These are phyloP conservation scores for Meloidogyne floridensis DNA, from an alignment of 1,140 invertebrate species.

Conservation along the genomic window DNA sequence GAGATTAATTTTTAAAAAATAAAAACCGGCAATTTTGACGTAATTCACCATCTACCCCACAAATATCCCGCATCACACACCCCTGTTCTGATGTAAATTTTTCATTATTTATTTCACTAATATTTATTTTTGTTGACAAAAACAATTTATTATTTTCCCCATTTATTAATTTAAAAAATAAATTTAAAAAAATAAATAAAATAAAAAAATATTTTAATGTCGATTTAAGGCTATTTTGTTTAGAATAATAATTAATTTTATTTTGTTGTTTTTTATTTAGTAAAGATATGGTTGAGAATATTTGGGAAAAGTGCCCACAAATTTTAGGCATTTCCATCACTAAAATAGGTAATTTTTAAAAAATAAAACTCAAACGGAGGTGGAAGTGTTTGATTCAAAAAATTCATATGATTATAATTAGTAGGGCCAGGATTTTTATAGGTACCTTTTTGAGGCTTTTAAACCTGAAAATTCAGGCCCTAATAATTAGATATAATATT, in stretches of 20 bases:
- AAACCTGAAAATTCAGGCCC: no score
- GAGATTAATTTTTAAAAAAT: background rate
- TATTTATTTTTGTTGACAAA: constrained; percentile 5
- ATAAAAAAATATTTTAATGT: constrained; percentile 12
- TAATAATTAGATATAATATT: no score
- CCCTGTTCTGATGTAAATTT: constrained; percentile 22
- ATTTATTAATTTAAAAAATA: constrained; percentile 17
- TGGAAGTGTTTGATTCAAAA: no score
- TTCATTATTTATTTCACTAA: constrained; percentile 1
- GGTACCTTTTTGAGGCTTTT: no score
- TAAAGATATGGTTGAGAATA: no score
- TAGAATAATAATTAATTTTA: background rate
- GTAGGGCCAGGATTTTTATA: no score
- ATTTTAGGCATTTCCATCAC: no score
- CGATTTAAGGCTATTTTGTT: background rate
- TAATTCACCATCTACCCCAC: constrained; percentile 49
- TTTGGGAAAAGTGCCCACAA: no score
- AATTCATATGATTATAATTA: no score
- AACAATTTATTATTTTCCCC: background rate
- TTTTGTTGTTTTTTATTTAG: background rate
- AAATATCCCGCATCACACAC: constrained; percentile 53
- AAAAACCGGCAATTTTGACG: constrained; percentile 46
- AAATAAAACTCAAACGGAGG: no score
- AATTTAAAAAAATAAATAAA: constrained; percentile 17
- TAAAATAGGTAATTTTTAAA: no score